Evolutionary conservation across 2,797 vertebrate species (phyloP).

Genomic region (Sternarchorhynchus goeldii): DNA sequence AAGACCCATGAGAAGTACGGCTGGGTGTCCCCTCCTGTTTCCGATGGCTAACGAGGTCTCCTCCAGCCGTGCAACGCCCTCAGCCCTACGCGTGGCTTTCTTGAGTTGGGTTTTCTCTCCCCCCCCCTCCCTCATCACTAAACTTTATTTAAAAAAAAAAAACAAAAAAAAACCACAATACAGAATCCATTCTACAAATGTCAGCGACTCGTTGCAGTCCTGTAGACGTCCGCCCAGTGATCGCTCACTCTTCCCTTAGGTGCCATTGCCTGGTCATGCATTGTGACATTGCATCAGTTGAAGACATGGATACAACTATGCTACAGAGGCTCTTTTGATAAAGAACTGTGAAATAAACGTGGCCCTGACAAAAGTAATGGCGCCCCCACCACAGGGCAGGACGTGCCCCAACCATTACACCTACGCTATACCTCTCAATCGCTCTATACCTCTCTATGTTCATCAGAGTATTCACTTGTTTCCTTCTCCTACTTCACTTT

Average conservation of each 20-base stretch:
- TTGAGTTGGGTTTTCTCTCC: conserved; percentile 48
- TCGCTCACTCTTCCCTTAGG: conserved; percentile 80
- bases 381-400: background rate
- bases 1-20: conserved; percentile 99
- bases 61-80: conserved; percentile 16
- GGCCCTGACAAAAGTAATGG: conserved; percentile 38
- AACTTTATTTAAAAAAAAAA: conserved; percentile 64
- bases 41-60: conserved; percentile 87
- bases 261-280: conserved; percentile 75
- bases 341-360: conserved; percentile 38
- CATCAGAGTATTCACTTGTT: conserved; percentile 25
- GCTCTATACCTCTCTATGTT: conserved; percentile 28
- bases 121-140: conserved; percentile 54
- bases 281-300: conserved; percentile 63
- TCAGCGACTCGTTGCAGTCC: conserved; percentile 59
- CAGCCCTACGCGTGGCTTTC: conserved; percentile 43
- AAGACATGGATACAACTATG: conserved; percentile 35
- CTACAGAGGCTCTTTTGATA: conserved; percentile 13
- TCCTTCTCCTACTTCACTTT: conserved; percentile 39
- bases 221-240: conserved; percentile 34
- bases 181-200: conserved; percentile 62
- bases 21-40: conserved; percentile 97
- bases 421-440: conserved; percentile 45
- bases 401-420: conserved; percentile 57
- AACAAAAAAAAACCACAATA: conserved; percentile 56